phyloP scores from a whole-genome alignment of 64 coral and sea anemone genomes.

The Cladopsammia gracilis region DNA sequence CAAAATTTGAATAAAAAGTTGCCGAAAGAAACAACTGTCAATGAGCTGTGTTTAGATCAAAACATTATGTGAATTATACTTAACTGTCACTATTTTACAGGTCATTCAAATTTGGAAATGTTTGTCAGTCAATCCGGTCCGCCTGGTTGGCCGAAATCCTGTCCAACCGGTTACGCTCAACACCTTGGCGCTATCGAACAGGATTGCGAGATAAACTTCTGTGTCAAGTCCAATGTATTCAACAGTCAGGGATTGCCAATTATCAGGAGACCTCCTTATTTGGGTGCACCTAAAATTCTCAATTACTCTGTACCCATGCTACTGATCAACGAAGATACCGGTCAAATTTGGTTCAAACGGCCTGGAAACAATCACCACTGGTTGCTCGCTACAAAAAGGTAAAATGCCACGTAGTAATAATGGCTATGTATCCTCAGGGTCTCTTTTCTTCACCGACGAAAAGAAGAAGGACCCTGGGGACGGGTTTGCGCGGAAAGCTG shows the following conservation, averaged over 20 bases:
- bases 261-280: slow-evolving; percentile 87
- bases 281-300: slow-evolving; percentile 42
- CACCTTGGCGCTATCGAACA: slow-evolving; percentile 86
- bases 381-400: slow-evolving; percentile 70
- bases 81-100: not conserved
- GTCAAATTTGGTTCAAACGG: slow-evolving; percentile 67
- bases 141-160: slow-evolving; percentile 80
- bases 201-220: slow-evolving; percentile 91
- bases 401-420: not conserved
- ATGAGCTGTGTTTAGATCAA: too few species aligned
- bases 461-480: too few species aligned
- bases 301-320: slow-evolving; percentile 79
- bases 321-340: slow-evolving; percentile 80
- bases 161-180: slow-evolving; percentile 88
- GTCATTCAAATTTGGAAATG: slow-evolving; percentile 38
- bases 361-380: slow-evolving; percentile 39
- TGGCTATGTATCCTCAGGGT: too few species aligned
- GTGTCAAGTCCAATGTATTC: slow-evolving; percentile 76
- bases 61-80: too few species aligned
- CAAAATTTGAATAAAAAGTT: too few species aligned
- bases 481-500: too few species aligned
- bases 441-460: too few species aligned
- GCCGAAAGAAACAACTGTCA: too few species aligned
- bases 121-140: slow-evolving; percentile 32
- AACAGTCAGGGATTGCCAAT: slow-evolving; percentile 61